Evolutionary conservation across 2,888 invertebrate genomes (phyloP), one percentile per base, ranked within the genome.

Genomic region (Boloria euphrosyne): DNA sequence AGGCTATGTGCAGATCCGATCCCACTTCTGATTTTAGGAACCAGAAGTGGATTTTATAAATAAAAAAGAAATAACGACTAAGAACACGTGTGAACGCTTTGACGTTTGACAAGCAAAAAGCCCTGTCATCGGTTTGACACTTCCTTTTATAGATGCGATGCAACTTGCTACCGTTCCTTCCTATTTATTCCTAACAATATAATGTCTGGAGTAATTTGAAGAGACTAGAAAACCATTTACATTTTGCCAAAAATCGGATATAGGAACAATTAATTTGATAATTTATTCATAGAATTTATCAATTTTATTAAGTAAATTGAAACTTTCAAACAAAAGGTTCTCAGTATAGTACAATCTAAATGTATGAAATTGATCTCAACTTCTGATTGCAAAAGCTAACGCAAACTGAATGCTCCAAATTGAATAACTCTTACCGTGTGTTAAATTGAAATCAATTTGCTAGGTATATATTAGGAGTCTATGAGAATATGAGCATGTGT

Each of bases 281-380:
- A 10, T 7, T 31, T 31, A 31, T 31, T 31, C 31, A 31, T 31
- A 31, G 31, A 31, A 31, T 53, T 16, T 49, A 17, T 49, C 49
- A 17, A 16, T 53, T 31, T 14, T 31, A 31, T 13, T 53, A 53
- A 14, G 22, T 57, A 17, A 27, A 46, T 27, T 57, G 10, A n/a
- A 13, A 38, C 31, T 38, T 38, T 38, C 31, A 10, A 38, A 46
- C 22, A n/a, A 22, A 22, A 57, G 22, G 46, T 46, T 57, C 5
- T 18, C n/a, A 27, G 57, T 57, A 46, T 46, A 57, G 18, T 4
- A 57, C 46, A 46, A 57, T 46, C n/a, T 3, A 27, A 57, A 46
- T 22, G 6, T 57, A 13, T 44, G 44, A 44, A 57, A 44, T 57
- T 22, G 44, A 57, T 57, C 55, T 46, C 22, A 46, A 57, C 13